Conservation (phyloP, 2,797 vertebrate species). For the Hyperoplus immaculatus region DNA sequence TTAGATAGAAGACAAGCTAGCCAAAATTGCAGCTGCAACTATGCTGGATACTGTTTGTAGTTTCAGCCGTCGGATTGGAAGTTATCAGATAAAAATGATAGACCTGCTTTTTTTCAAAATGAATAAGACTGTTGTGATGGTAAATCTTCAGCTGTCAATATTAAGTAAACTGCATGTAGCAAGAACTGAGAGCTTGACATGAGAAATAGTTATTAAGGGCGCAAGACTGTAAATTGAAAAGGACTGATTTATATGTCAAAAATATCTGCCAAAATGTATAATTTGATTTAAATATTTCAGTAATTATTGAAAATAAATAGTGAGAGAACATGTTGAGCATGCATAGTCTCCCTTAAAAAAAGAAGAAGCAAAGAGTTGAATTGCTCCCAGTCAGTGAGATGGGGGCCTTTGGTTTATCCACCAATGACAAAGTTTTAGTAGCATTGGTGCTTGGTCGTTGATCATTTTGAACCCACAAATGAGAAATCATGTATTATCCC, state of each 20-base stretch:
- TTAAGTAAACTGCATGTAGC: background rate
- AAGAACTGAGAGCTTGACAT: background rate
- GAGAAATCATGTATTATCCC: slow-evolving; percentile 15
- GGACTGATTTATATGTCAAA: background rate
- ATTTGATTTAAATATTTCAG: background rate
- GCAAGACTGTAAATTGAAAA: background rate
- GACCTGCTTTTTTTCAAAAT: background rate
- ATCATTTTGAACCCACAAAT: slow-evolving; percentile 2
- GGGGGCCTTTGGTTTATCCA: background rate
- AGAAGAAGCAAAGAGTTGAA: background rate
- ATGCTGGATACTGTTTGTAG: background rate
- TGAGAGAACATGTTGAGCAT: background rate
- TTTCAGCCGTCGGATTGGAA: background rate
- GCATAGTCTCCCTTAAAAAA: background rate
- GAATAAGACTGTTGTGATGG: background rate
- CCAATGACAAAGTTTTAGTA: background rate
- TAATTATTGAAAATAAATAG: background rate
- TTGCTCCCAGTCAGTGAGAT: background rate
- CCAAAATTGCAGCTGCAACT: background rate
- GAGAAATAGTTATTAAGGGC: too few species aligned
- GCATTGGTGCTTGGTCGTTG: background rate
- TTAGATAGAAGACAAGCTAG: background rate
- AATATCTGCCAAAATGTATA: background rate
- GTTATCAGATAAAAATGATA: background rate
- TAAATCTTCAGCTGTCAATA: background rate